Evolutionary conservation across 2,797 vertebrate species (phyloP), one percentile per base, ranked within the genome.

Genomic region (Acestrorhynchus altus): DNA sequence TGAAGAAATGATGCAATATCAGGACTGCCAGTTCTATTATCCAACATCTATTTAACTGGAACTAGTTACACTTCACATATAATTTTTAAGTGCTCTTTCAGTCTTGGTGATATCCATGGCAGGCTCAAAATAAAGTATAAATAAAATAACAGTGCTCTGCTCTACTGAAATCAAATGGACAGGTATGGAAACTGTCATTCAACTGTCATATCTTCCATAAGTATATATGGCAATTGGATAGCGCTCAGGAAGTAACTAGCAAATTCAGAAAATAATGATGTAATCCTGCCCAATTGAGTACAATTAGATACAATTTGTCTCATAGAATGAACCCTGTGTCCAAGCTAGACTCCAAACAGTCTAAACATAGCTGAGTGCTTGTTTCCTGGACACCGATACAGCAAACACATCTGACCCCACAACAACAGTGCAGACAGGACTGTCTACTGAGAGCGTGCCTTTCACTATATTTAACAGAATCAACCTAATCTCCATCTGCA

Each of bases 391-490:
- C 40, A 44, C 28, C 49, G 5, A 40, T 10, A 61, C 42, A 51
- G 65, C 60, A 39, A 68, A 61, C 28, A 40, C 26, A 69, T 15
- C 26, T 74, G 46, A 28, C 46, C 35, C 24, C 6, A 64, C 39
- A 76, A 28, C 52, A 69, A 42, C n/a, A 76, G 12, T 60, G 57
- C 65, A 76, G 64, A 68, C 54, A 49, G 16, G 5, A 76, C 28
- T 9, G 57, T 40, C 40, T 68, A 42, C 65, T 49, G 22, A 69
- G 42, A 63, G 44, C 46, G 15, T 47, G 16, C n/a, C 22, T 31
- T 61, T 31, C 40, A 69, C 31, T 7, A 18, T 40, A 6, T 47
- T 26, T 54, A 54, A 42, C 44, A 31, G 28, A 39, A 11, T 16
- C 26, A 59, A 28, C 13, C 57, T 2, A 31, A 59, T 31, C 15